These are phyloP conservation scores for Ceratina calcarata DNA, from an alignment of 1,140 invertebrate genomes.

Conservation along the genomic window DNA sequence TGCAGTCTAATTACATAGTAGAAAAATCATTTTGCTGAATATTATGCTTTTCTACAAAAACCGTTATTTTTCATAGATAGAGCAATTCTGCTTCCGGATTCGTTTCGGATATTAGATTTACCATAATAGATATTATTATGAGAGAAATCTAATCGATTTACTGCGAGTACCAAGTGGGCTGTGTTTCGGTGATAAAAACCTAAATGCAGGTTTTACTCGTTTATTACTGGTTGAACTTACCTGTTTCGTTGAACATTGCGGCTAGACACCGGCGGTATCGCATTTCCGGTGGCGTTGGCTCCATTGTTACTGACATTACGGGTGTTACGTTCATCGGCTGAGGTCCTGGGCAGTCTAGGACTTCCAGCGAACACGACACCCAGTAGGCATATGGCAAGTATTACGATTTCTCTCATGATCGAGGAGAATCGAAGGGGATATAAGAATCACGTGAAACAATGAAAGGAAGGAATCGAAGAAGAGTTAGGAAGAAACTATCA, in stretches of 20 bases:
- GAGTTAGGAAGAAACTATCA: too few relatives aligned
- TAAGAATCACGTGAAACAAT: background rate
- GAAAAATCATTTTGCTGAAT: too few relatives aligned
- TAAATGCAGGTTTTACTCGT: background rate
- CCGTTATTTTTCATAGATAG: too few relatives aligned
- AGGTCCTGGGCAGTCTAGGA: conserved; percentile 75
- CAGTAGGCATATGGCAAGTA: conserved; percentile 72
- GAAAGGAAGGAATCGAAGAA: background rate
- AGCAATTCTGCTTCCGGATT: too few relatives aligned
- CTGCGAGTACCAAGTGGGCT: background rate
- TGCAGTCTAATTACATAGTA: too few relatives aligned
- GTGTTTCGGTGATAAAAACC: background rate
- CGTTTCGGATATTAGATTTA: too few relatives aligned
- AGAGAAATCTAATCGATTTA: too few relatives aligned
- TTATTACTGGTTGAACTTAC: conserved; percentile 43
- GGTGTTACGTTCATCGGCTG: conserved; percentile 75
- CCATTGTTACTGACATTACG: conserved; percentile 72
- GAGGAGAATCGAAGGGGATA: conserved; percentile 3
- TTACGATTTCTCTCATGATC: conserved; percentile 73
- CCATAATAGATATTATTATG: too few relatives aligned
- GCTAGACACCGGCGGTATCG: conserved; percentile 62
- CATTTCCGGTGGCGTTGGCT: conserved; percentile 67
- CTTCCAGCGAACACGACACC: conserved; percentile 74
- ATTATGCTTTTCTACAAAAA: too few relatives aligned
- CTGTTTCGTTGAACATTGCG: conserved; percentile 73